These are phyloP conservation scores for Pyxicephalus adspersus DNA, from an alignment of 2,113 vertebrate genomes.

Conservation along the genomic window DNA sequence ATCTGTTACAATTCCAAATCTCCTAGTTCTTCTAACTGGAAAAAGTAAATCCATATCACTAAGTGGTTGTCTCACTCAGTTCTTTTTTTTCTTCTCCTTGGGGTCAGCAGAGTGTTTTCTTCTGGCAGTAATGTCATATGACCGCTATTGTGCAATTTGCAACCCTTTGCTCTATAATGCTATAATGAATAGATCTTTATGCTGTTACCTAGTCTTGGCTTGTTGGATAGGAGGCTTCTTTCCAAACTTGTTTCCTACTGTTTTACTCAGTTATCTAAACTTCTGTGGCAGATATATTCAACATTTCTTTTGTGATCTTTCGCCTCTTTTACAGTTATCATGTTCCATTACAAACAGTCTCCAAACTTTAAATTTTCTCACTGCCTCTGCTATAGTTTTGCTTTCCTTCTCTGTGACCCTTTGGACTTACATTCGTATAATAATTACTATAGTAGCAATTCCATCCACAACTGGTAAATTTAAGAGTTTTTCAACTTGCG, in stretches of 20 bases:
- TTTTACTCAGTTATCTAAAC: conserved; percentile 3
- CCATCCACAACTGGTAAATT: neutral
- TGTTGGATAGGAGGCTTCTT: conserved; percentile 30
- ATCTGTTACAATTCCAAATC: conserved; percentile 20
- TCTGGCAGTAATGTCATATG: conserved; percentile 51
- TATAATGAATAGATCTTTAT: conserved; percentile 31
- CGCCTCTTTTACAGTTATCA: conserved; percentile 55
- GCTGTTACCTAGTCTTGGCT: neutral
- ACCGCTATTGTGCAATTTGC: conserved; percentile 52
- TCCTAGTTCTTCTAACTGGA: neutral
- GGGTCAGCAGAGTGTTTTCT: conserved; percentile 52
- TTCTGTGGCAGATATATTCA: conserved; percentile 45
- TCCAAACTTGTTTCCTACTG: neutral
- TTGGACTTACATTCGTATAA: conserved; percentile 27
- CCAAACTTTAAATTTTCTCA: conserved; percentile 21
- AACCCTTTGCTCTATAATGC: conserved; percentile 25
- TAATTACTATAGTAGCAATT: conserved; percentile 12
- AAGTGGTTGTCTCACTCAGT: conserved; percentile 9
- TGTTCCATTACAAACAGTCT: conserved; percentile 51
- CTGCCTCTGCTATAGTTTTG: conserved; percentile 45
- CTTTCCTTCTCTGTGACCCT: conserved; percentile 31
- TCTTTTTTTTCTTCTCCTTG: conserved; percentile 11
- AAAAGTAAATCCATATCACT: neutral
- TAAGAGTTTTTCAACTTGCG: conserved; percentile 44
- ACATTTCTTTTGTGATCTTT: conserved; percentile 53